Evolutionary conservation across 2,113 vertebrate genomes (phyloP).

Genomic region (Budorcas taxicolor): DNA sequence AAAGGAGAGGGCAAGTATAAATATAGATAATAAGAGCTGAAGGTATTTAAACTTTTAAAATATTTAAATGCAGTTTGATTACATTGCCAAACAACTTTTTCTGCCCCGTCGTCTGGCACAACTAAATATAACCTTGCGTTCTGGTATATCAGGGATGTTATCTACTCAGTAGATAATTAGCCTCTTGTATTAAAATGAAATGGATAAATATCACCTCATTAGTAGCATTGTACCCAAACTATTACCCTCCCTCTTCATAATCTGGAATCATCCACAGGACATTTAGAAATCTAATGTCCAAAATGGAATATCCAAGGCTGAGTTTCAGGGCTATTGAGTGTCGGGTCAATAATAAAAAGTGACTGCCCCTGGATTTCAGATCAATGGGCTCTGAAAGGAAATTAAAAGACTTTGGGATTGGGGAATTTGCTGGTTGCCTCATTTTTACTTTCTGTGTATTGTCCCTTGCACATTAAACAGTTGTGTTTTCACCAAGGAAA

Average conservation of each 20-base stretch:
- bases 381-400: background rate
- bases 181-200: conserved; percentile 69
- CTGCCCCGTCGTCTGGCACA: conserved; percentile 6
- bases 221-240: conserved; percentile 6
- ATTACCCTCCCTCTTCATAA: background rate
- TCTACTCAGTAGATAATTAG: conserved; percentile 54
- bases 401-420: background rate
- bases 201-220: conserved; percentile 59
- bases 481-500: background rate
- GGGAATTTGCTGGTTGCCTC: background rate
- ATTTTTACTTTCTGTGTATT: background rate
- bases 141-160: conserved; percentile 8
- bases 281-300: conserved; percentile 14
- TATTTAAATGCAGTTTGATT: conserved; percentile 73
- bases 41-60: conserved; percentile 59
- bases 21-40: conserved; percentile 50
- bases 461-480: background rate
- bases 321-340: background rate
- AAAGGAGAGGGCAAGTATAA: conserved; percentile 55
- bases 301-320: background rate
- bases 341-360: background rate
- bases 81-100: conserved; percentile 55
- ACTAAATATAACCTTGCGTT: conserved; percentile 59
- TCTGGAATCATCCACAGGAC: background rate
- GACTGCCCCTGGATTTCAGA: background rate